Evolutionary conservation across 2,797 vertebrate genomes (phyloP).

Genomic region (Galago senegalensis): DNA sequence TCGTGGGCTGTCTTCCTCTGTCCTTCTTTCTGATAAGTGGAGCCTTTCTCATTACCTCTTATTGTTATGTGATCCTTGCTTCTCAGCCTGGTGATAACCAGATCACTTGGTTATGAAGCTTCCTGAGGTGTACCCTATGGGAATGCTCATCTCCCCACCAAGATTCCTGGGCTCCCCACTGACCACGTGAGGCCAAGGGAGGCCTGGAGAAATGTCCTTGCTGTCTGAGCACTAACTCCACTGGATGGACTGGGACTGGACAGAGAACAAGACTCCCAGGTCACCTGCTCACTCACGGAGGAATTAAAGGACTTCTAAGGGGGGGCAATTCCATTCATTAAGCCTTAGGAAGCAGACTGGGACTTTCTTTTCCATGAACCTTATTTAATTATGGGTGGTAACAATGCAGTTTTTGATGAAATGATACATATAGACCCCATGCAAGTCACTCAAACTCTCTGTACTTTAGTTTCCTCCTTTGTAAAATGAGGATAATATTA

Average conservation of each 20-base stretch:
- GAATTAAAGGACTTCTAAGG: neutral
- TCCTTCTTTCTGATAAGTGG: neutral
- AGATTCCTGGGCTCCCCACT: neutral
- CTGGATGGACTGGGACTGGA: neutral
- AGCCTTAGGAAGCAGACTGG: neutral
- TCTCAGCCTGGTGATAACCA: neutral
- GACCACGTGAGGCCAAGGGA: neutral
- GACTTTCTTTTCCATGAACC: neutral
- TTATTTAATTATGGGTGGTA: neutral
- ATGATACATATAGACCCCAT: neutral
- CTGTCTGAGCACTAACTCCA: neutral
- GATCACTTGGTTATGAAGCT: neutral
- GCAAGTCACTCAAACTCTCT: neutral
- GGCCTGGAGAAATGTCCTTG: neutral
- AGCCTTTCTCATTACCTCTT: neutral
- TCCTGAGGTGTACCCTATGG: neutral
- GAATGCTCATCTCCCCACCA: neutral
- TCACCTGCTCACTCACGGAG: neutral
- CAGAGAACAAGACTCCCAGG: neutral
- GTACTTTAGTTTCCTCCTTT: neutral
- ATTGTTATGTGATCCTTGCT: neutral
- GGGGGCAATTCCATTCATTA: neutral
- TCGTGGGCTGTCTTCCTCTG: neutral
- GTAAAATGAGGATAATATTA: neutral
- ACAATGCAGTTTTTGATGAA: neutral